A percentile compares a stretch with the other conserved stretches of the same genome.
phyloP scores from a whole-genome alignment of 2,888 invertebrate species.

The Drosophila austrosaltans region DNA sequence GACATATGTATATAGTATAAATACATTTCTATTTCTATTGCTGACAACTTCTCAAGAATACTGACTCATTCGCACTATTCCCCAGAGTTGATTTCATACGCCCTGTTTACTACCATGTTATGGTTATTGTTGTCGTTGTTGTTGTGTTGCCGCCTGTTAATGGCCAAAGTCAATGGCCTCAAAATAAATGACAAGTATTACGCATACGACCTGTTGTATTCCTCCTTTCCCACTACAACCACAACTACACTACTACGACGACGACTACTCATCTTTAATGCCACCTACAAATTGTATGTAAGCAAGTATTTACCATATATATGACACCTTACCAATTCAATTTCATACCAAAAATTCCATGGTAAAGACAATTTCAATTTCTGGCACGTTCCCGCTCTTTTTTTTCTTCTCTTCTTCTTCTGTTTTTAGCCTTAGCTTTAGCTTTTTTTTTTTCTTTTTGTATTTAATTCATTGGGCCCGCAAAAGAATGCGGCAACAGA shows the following conservation, averaged over 20 bases:
- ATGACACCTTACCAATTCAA: slow-evolving; percentile 48
- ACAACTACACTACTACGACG: slow-evolving; percentile 1
- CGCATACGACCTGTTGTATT: slow-evolving; percentile 59
- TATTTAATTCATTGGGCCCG: slow-evolving; percentile 13
- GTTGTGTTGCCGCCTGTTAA: slow-evolving; percentile 40
- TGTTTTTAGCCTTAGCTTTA: neutral
- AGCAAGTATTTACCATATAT: slow-evolving; percentile 24
- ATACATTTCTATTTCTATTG: slow-evolving; percentile 12
- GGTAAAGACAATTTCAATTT: slow-evolving; percentile 47
- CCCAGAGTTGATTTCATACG: slow-evolving; percentile 38
- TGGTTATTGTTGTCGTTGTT: neutral
- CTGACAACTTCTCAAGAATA: slow-evolving; percentile 14
- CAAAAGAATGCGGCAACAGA: slow-evolving; percentile 54
- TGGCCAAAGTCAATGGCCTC: slow-evolving; percentile 63
- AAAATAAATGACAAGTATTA: slow-evolving; percentile 44
- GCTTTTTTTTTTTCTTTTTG: slow-evolving; percentile 19
- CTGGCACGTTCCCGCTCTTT: slow-evolving; percentile 54
- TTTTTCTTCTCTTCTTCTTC: neutral
- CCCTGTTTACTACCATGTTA: slow-evolving; percentile 36
- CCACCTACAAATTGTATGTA: slow-evolving; percentile 8
- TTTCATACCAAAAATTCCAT: slow-evolving; percentile 42
- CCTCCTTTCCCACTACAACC: slow-evolving; percentile 11
- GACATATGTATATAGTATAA: neutral
- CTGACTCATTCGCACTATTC: slow-evolving; percentile 8
- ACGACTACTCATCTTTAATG: slow-evolving; percentile 4